Evolutionary conservation across 1,140 invertebrate genomes (phyloP).

Genomic region (Tetragnatha versicolor): DNA sequence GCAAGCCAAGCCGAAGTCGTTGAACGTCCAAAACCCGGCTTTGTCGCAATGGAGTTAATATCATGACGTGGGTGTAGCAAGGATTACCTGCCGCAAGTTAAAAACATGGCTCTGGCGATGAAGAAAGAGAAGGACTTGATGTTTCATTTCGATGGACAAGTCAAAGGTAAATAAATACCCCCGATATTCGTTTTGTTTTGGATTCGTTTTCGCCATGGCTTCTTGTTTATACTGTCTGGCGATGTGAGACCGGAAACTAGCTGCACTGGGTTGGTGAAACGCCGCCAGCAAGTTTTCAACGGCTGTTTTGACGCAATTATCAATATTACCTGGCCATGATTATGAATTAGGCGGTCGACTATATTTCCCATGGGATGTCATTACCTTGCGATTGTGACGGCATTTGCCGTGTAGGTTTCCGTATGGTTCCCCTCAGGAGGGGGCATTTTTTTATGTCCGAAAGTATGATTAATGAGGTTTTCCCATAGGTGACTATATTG

Average conservation of each 20-base stretch:
- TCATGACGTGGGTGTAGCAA: slow-evolving; percentile 29
- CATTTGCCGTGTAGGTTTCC: too few species aligned
- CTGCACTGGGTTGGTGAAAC: slow-evolving; percentile 34
- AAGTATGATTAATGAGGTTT: too few species aligned
- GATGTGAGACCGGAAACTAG: slow-evolving; percentile 30
- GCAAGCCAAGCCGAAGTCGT: slow-evolving; percentile 23
- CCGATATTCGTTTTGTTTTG: slow-evolving; percentile 12
- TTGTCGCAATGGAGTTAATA: slow-evolving; percentile 40
- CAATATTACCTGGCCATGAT: too few species aligned
- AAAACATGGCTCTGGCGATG: slow-evolving; percentile 32
- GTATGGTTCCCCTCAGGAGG: too few species aligned
- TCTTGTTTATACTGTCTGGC: neutral
- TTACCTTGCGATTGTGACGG: too few species aligned
- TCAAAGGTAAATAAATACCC: slow-evolving; percentile 43
- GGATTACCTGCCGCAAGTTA: neutral
- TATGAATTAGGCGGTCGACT: too few species aligned
- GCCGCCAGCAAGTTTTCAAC: slow-evolving; percentile 29
- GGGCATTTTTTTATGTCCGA: too few species aligned
- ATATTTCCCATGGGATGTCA: too few species aligned
- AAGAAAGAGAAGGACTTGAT: slow-evolving; percentile 44
- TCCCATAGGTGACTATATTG: too few species aligned
- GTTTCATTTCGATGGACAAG: slow-evolving; percentile 44
- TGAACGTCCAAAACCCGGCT: slow-evolving; percentile 10
- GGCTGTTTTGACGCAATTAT: too few species aligned
- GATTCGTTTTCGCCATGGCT: neutral